Conservation (phyloP, 1,140 invertebrate genomes). For the Varroa destructor region DNA sequence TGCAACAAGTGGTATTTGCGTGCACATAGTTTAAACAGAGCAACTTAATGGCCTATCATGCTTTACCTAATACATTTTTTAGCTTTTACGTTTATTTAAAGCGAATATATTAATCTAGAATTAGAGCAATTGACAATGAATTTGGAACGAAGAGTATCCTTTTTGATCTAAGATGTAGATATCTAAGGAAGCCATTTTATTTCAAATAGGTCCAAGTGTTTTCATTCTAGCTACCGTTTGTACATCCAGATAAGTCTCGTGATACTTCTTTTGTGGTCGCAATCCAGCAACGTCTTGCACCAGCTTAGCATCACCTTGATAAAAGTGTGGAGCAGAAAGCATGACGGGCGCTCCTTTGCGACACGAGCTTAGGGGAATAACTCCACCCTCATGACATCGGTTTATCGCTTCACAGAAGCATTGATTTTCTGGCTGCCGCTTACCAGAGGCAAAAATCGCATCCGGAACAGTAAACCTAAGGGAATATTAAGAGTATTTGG, state of each 20-base stretch:
- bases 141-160: no score
- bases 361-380: slow-evolving; percentile 6
- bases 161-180: no score
- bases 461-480: slow-evolving; percentile 9
- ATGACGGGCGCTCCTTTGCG: slow-evolving; percentile 7
- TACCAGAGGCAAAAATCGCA: slow-evolving; percentile 7
- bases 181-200: no score
- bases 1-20: no score
- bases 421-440: not conserved
- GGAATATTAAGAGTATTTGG: no score
- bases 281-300: not conserved
- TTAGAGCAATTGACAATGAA: no score
- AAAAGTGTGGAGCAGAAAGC: slow-evolving; percentile 20
- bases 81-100: no score
- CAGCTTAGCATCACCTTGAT: not conserved
- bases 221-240: not conserved
- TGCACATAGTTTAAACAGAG: no score
- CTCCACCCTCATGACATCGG: slow-evolving; percentile 11
- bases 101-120: no score
- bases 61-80: no score
- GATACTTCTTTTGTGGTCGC: not conserved
- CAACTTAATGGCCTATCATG: no score
- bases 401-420: slow-evolving; percentile 6
- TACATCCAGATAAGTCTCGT: slow-evolving; percentile 19
- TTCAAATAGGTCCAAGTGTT: no score